Base-by-base conservation (phyloP, 2,113 vertebrate genomes). In the Eleginops maclovinus region DNA sequence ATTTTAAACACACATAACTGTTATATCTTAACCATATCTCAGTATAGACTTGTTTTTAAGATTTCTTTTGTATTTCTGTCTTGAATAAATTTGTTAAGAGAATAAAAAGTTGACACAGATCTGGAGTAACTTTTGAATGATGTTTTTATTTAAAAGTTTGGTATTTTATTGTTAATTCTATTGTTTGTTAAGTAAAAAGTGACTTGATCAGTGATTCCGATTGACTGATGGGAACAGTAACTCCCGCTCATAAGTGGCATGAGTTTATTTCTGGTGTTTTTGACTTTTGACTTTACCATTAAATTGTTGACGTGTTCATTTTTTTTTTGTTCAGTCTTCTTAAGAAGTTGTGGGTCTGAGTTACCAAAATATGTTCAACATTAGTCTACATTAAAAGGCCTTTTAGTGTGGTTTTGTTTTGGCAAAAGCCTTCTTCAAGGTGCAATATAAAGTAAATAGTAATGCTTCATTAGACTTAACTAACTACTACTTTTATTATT, bases 51-150 rank as follows among this genome's bases (percentile, higher is more conserved):
- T 83, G 56, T 86, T 86, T 81, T 72, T 73, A 79, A 36, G 69
- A 7, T 47, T 81, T 54, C 73, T 84, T 75, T 89, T 93, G 64
- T 91, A 90, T 82, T 77, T 81, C 69, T 70, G 75, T 90, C 75
- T 74, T 51, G 68, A 95, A 93, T 94, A 93, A 94, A 94, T 41
- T 65, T 68, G 83, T 70, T 85, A 65, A 68, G 41, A 70, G 31
- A 50, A 75, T 75, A 80, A 22, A 55, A 72, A 31, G 7, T 24
- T 60, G 9, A 50, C 9, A 14, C 17, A 9, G 44, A 40, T 56
- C 2, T 31, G 16, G n/a, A 4, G 5, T 59, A 47, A 50, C 11
- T 61, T 77, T 59, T 44, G 1, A 55, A 17, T 28, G 2, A 19
- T 36, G 31, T 36, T 36, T 36, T 36, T 36, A 36, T 36, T 36